Percentiles rank a stretch among this genome's conserved stretches.
Conservation (phyloP, 2,888 invertebrate genomes). For the Aporophyla nigra region DNA sequence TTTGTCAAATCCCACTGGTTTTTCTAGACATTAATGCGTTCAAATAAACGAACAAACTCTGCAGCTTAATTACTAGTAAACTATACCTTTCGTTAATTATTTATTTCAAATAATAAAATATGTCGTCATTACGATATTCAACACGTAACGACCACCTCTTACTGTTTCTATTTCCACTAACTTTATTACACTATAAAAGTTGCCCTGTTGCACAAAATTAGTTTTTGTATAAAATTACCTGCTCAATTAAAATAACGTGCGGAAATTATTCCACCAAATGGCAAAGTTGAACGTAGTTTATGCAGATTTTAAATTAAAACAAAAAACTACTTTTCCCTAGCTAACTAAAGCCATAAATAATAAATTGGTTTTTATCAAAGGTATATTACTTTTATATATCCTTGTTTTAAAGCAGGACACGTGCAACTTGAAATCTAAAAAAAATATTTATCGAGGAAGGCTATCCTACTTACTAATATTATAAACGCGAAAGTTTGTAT, state of each 20-base stretch:
- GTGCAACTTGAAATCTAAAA: slow-evolving; percentile 4
- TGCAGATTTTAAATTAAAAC: slow-evolving; percentile 20
- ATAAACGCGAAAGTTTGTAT: too few relatives aligned
- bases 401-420: slow-evolving; percentile 26
- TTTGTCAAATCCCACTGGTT: too few relatives aligned
- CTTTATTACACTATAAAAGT: slow-evolving; percentile 48
- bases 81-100: too few relatives aligned
- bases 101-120: slow-evolving; percentile 28
- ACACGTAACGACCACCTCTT: background rate
- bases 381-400: background rate
- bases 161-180: slow-evolving; percentile 23
- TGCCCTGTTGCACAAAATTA: slow-evolving; percentile 37
- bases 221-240: slow-evolving; percentile 42
- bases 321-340: background rate
- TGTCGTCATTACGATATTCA: slow-evolving; percentile 3
- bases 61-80: too few relatives aligned
- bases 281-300: slow-evolving; percentile 54
- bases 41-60: too few relatives aligned
- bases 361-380: slow-evolving; percentile 9
- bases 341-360: slow-evolving; percentile 9
- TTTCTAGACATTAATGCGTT: too few relatives aligned
- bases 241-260: slow-evolving; percentile 30
- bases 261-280: slow-evolving; percentile 52
- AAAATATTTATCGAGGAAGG: too few relatives aligned
- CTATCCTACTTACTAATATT: too few relatives aligned